Evolutionary conservation across 37 sponge, comb jelly and placozoan species (phyloP).

Genomic region (Hexactinellida sp.): DNA sequence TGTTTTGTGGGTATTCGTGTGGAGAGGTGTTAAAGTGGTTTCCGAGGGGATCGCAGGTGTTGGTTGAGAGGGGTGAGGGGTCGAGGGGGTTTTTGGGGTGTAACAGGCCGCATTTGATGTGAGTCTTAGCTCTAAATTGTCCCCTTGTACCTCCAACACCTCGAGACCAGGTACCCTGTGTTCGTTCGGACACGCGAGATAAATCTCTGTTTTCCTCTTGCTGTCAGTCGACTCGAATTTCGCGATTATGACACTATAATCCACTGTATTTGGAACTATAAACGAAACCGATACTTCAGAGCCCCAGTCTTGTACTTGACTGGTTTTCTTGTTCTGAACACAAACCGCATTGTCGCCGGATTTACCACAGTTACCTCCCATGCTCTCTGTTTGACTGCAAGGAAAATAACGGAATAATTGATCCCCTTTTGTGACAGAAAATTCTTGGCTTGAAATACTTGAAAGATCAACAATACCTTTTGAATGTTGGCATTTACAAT

Average conservation of each 20-base stretch:
- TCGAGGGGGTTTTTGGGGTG: neutral
- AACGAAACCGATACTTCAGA: neutral
- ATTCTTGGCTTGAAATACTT: neutral
- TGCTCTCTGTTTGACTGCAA: neutral
- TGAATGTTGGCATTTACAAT: slow-evolving; percentile 14
- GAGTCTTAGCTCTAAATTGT: neutral
- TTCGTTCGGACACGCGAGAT: neutral
- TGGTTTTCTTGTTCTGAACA: neutral
- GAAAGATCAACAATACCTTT: slow-evolving; percentile 13
- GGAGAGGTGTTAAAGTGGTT: too few relatives aligned
- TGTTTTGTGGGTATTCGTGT: too few relatives aligned
- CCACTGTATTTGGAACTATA: neutral
- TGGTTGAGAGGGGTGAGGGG: neutral
- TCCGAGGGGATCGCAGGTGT: neutral
- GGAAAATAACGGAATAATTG: neutral
- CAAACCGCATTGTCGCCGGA: neutral
- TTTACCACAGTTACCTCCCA: neutral
- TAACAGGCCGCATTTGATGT: neutral
- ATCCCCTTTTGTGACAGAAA: neutral
- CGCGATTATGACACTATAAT: neutral
- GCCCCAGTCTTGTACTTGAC: neutral
- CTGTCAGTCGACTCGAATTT: neutral
- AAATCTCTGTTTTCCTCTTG: neutral
- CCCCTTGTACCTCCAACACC: neutral
- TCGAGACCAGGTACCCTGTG: neutral